phyloP scores from a whole-genome alignment of 2,113 vertebrate genomes.

The Rostratula benghalensis region DNA sequence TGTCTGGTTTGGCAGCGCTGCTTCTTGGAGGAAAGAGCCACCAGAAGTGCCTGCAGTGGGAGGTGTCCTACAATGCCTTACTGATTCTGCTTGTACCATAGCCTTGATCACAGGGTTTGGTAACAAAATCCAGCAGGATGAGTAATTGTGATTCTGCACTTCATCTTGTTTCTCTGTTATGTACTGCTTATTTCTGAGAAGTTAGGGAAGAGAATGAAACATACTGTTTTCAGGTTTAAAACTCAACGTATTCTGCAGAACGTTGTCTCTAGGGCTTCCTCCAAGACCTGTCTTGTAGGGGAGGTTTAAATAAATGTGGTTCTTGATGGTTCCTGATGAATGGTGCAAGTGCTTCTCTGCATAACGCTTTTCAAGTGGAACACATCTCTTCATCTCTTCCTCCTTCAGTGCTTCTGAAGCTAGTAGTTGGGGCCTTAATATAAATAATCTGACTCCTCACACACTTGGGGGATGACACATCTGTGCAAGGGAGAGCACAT shows the following conservation, averaged over 20 bases:
- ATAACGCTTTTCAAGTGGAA: not conserved
- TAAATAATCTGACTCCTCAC: not conserved
- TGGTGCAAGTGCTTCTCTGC: not conserved
- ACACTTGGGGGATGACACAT: not conserved
- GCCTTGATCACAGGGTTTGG: not conserved
- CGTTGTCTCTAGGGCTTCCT: not conserved
- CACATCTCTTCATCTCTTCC: not conserved
- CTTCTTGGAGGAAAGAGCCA: not conserved
- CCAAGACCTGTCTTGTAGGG: not conserved
- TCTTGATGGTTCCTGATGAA: not conserved
- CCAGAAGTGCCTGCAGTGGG: not conserved
- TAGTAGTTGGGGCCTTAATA: not conserved
- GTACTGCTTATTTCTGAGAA: not conserved
- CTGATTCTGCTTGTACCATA: not conserved
- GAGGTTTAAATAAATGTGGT: not conserved
- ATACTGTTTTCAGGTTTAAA: not conserved
- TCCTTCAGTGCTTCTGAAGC: not conserved
- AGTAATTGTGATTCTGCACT: not conserved
- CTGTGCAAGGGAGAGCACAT: not conserved
- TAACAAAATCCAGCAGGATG: not conserved
- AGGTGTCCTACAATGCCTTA: not conserved
- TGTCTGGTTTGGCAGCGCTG: not conserved
- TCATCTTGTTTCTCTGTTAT: not conserved
- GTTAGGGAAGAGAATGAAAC: not conserved
- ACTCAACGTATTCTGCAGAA: rapidly evolving